Conservation (phyloP, 2,797 vertebrate genomes). For the Gallinago nigripennis region DNA sequence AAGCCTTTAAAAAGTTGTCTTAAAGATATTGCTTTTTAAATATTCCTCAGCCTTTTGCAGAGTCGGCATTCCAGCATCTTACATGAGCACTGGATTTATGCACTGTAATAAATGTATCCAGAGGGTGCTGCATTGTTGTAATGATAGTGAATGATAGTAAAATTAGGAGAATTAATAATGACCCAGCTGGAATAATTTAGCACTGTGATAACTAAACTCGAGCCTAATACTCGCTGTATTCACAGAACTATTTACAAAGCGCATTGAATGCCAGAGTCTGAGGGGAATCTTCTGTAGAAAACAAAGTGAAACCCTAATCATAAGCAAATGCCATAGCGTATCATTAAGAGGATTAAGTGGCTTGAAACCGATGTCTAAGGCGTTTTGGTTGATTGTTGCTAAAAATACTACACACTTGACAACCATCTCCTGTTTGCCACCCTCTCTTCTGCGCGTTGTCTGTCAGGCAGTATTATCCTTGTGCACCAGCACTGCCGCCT, state of each 20-base stretch:
- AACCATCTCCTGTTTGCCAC: constrained; percentile 36
- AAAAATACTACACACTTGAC: constrained; percentile 51
- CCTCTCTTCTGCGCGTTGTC: constrained; percentile 20
- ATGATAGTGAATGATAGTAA: constrained; percentile 26
- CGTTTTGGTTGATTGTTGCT: constrained; percentile 50
- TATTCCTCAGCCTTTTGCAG: background rate
- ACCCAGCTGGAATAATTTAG: constrained; percentile 51
- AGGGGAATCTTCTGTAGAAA: constrained; percentile 44
- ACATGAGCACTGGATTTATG: background rate
- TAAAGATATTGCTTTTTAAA: background rate
- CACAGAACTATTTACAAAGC: constrained; percentile 19
- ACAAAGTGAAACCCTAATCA: constrained; percentile 29
- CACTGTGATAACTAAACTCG: constrained; percentile 37
- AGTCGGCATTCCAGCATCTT: background rate
- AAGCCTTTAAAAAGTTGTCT: background rate
- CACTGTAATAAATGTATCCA: constrained; percentile 28
- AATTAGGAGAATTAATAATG: constrained; percentile 41
- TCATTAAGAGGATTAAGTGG: constrained; percentile 53
- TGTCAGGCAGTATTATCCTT: background rate
- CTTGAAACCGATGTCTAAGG: constrained; percentile 53
- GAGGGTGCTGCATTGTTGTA: constrained; percentile 24
- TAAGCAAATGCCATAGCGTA: constrained; percentile 22
- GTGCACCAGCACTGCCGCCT: background rate
- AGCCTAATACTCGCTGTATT: background rate
- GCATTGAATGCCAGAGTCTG: background rate